Conservation (phyloP, 2,888 invertebrate species). For the Lottia gigantea region DNA sequence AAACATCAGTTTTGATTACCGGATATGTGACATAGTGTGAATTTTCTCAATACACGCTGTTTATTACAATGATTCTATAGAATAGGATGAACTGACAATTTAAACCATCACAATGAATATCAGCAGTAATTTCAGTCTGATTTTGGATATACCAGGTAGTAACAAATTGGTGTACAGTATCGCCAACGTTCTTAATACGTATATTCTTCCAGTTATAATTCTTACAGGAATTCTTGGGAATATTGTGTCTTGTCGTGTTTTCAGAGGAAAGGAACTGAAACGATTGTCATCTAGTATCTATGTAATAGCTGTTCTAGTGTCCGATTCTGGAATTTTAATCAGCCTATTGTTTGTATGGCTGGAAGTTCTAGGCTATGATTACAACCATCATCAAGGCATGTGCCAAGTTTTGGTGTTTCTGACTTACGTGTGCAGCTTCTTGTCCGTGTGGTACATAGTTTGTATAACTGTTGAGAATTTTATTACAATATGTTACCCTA, state of each 20-base stretch:
- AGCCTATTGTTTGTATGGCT: conserved; percentile 35
- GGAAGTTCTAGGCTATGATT: conserved; percentile 34
- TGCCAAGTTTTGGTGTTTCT: conserved; percentile 35
- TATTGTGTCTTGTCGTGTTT: conserved; percentile 32
- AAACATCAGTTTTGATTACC: too few species aligned
- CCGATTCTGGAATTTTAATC: conserved; percentile 35
- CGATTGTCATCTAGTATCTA: conserved; percentile 34
- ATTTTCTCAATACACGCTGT: too few species aligned
- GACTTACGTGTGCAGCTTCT: conserved; percentile 38
- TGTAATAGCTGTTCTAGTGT: conserved; percentile 33
- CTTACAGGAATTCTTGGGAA: conserved; percentile 33
- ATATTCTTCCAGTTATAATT: conserved; percentile 31
- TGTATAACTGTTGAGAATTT: conserved; percentile 42
- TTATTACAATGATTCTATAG: too few species aligned
- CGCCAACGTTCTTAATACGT: conserved; percentile 23
- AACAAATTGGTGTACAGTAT: conserved; percentile 9
- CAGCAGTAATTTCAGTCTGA: background rate
- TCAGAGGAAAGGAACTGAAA: conserved; percentile 27
- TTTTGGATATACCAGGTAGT: background rate
- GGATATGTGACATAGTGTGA: too few species aligned
- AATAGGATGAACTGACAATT: too few species aligned
- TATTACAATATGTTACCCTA: conserved; percentile 39
- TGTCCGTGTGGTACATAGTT: conserved; percentile 43
- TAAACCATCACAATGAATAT: background rate
- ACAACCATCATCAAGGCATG: conserved; percentile 33